These are phyloP conservation scores for Lottia scabra DNA, from an alignment of 2,888 invertebrate genomes.

Conservation along the genomic window DNA sequence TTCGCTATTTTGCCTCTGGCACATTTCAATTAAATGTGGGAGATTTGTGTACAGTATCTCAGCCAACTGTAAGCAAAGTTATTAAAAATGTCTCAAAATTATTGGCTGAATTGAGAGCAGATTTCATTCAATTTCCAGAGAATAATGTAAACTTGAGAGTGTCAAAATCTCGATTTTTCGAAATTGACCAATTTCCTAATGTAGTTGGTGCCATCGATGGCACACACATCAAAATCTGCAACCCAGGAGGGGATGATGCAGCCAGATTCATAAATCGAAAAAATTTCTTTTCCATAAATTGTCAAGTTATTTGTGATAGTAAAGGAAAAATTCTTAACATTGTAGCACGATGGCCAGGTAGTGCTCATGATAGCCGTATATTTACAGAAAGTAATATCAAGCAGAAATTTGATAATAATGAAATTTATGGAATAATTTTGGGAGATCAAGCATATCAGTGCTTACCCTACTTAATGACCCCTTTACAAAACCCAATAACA, in stretches of 20 bases:
- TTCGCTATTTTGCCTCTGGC: not conserved
- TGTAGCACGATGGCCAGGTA: not conserved
- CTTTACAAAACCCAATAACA: not conserved
- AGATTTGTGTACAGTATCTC: not conserved
- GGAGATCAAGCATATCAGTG: not conserved
- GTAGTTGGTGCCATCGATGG: not conserved
- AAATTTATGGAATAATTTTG: not conserved
- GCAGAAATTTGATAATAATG: not conserved
- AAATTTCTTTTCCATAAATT: not conserved
- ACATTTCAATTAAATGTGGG: not conserved
- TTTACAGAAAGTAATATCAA: not conserved
- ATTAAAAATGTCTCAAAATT: too few relatives aligned
- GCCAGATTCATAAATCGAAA: not conserved
- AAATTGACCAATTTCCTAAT: too few relatives aligned
- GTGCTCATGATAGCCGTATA: too few relatives aligned
- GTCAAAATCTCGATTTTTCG: too few relatives aligned
- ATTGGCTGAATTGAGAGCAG: not conserved
- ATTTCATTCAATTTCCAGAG: not conserved
- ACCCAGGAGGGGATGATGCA: not conserved
- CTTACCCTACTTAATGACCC: too few relatives aligned
- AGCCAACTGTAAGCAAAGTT: not conserved
- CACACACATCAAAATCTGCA: not conserved
- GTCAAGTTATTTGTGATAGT: not conserved
- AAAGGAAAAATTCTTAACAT: conserved; percentile 1
- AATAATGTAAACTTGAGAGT: too few relatives aligned